Conservation (phyloP, 2,888 invertebrate species). For the Acanthosepion lycidas region DNA sequence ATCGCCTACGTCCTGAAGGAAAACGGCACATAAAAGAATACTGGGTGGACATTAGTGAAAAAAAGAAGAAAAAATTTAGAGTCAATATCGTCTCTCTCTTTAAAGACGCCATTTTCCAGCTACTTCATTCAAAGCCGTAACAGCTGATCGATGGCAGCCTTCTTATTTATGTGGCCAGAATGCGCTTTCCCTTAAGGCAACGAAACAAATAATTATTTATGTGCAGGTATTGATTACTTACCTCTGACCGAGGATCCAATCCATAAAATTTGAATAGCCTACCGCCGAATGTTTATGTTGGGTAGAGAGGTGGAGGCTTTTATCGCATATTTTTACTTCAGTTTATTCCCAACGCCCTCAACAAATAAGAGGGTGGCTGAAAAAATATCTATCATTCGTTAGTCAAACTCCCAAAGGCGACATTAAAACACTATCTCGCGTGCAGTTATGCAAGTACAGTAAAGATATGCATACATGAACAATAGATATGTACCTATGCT, state of each 20-base stretch:
- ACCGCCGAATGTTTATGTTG: not conserved
- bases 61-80: no score
- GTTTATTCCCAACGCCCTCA: not conserved
- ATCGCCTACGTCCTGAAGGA: no score
- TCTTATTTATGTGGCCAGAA: no score
- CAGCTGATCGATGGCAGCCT: no score
- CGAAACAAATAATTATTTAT: not conserved
- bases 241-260: not conserved
- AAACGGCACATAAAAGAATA: no score
- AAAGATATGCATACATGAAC: not conserved
- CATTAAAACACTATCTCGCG: not conserved
- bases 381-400: not conserved
- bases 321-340: not conserved
- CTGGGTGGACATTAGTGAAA: no score
- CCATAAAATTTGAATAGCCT: not conserved
- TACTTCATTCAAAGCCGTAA: no score
- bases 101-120: no score
- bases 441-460: not conserved
- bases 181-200: not conserved
- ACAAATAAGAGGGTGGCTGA: not conserved
- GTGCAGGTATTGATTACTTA: not conserved
- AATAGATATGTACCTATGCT: no score
- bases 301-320: not conserved
- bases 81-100: no score
- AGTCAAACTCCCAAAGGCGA: not conserved